Conservation (phyloP, 1,140 invertebrate species). For the Harlomillsia oculata region DNA sequence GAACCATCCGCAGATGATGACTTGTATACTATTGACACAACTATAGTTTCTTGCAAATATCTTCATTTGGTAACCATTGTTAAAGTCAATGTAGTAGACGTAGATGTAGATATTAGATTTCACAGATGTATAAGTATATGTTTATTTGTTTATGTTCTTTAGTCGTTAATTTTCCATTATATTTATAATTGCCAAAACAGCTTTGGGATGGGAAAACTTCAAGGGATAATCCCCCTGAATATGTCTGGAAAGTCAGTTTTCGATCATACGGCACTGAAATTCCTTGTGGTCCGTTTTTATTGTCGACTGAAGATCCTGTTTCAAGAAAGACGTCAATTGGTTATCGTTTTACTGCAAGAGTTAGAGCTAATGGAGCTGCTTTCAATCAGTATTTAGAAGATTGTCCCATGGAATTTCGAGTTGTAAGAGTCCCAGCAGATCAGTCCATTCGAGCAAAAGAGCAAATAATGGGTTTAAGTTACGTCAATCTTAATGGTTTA, state of each 20-base stretch:
- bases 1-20: slow-evolving; percentile 18
- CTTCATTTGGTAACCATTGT: slow-evolving; percentile 15
- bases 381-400: slow-evolving; percentile 14
- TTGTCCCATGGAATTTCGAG: slow-evolving; percentile 12
- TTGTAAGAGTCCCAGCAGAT: background rate
- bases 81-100: background rate
- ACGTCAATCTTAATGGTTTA: background rate
- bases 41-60: slow-evolving; percentile 16
- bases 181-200: background rate
- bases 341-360: slow-evolving; percentile 25
- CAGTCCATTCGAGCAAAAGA: background rate
- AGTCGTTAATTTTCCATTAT: background rate
- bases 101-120: background rate
- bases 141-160: background rate
- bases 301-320: background rate
- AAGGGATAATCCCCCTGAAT: background rate
- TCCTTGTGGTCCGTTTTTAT: slow-evolving; percentile 17
- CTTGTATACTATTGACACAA: slow-evolving; percentile 27
- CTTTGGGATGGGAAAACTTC: slow-evolving; percentile 5
- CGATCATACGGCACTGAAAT: slow-evolving; percentile 18
- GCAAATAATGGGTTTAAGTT: slow-evolving; percentile 12
- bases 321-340: slow-evolving; percentile 18
- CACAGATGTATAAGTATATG: background rate
- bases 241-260: slow-evolving; percentile 16
- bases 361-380: slow-evolving; percentile 8